Base-by-base conservation (phyloP, 2,888 invertebrate genomes). In the Eulithis prunata region DNA sequence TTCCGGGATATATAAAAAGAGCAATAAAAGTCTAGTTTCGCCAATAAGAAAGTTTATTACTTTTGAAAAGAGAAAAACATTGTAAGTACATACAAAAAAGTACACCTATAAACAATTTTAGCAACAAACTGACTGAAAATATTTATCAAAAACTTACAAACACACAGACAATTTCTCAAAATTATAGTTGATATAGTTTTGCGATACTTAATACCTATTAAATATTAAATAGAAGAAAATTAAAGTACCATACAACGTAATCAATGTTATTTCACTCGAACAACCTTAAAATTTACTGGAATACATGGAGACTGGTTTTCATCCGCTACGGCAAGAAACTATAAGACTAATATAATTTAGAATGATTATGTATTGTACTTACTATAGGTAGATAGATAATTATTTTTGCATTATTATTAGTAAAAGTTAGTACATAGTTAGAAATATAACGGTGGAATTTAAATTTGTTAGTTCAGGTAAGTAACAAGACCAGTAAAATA, bases 1-100 rank as follows among this genome's bases (percentile, higher is more conserved):
- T 5, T 32, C 32, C 0, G 32, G 32, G 32, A 6, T 0, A 21
- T 21, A 21, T 21, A 21, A 32, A 32, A 32, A 32, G 32, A 32
- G 3, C 52, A 69, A 64, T 56, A 32, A 66, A 68, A 63, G 54
- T 45, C 53, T 21, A 46, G 41, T 43, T n/a, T 65, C 81, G 85
- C 86, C 85, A 87, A 88, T 88, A 84, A 88, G 85, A 86, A 73
- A 86, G 78, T 88, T 85, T 89, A 87, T 85, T 88, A 83, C 78
- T 81, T 78, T 73, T 55, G 70, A 62, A 86, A 85, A 79, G 82
- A 84, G 75, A 84, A 82, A 87, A 88, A 87, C 83, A 83, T 82
- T 79, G 81, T 91, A 91, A 90, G 89, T 91, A 91, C 85, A 86
- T 86, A 85, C 80, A 83, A 87, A 88, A 66, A 86, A 84, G 76